Percentiles rank a stretch among this genome's conserved stretches.
phyloP scores from a whole-genome alignment of 2,797 vertebrate genomes.

The Smutsia temminckii region DNA sequence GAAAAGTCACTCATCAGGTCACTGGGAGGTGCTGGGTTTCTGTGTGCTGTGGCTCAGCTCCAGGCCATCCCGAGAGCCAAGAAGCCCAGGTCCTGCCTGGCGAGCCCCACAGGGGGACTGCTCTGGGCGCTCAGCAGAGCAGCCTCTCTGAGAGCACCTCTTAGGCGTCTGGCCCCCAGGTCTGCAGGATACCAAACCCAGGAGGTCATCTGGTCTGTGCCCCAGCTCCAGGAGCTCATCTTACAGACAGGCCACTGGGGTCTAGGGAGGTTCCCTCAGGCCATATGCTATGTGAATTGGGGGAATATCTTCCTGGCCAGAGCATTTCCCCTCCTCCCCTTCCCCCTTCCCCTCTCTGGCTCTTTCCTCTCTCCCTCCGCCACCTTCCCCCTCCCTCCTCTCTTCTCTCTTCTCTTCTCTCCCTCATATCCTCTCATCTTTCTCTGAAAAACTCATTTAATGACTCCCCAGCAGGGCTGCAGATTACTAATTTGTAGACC shows the following conservation, averaged over 20 bases:
- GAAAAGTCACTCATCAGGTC: neutral
- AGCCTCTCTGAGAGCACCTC: neutral
- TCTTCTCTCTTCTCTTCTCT: neutral
- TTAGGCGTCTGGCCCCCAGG: neutral
- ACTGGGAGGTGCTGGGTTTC: neutral
- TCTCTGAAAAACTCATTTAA: constrained; percentile 42
- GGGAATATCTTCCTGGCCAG: neutral
- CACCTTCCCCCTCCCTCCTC: neutral
- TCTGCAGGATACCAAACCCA: neutral
- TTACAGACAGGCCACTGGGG: neutral
- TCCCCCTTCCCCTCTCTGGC: too few relatives aligned
- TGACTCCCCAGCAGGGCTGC: neutral
- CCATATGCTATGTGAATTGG: neutral
- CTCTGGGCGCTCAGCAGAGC: neutral
- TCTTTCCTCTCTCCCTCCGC: too few relatives aligned
- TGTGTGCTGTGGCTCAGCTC: neutral
- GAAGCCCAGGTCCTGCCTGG: neutral
- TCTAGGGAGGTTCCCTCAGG: neutral
- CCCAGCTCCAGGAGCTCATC: neutral
- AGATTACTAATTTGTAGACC: constrained; percentile 51
- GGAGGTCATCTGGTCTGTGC: neutral
- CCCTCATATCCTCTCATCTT: neutral
- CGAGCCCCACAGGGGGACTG: neutral
- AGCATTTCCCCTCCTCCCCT: neutral
- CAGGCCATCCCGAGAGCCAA: neutral